These are phyloP conservation scores for Nemurella pictetii DNA, from an alignment of 2,888 invertebrate species.

Conservation along the genomic window DNA sequence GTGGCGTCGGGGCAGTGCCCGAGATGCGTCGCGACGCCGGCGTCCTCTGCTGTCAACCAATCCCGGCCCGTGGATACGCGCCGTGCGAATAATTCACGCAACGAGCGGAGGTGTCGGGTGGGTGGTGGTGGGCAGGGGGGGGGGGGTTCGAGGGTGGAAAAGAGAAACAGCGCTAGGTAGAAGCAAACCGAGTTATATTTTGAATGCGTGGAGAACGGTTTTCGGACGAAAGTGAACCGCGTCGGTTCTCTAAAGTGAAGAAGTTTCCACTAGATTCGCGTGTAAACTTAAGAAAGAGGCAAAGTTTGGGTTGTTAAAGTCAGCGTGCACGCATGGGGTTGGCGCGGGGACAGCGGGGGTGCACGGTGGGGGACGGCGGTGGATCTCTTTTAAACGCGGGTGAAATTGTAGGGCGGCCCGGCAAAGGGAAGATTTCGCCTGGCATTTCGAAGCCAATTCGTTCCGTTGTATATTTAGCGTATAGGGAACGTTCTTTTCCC, in stretches of 20 bases:
- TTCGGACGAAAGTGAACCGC: conserved; percentile 9
- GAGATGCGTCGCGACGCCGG: background rate
- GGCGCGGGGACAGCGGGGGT: background rate
- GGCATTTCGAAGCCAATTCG: background rate
- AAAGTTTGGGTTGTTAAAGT: conserved; percentile 18
- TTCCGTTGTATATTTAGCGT: background rate
- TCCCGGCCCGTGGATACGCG: background rate
- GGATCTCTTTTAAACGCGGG: background rate
- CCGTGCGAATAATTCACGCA: background rate
- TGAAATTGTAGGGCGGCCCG: background rate
- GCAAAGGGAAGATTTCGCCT: conserved; percentile 2
- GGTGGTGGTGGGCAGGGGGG: background rate
- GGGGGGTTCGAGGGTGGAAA: background rate
- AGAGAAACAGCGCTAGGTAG: conserved; percentile 19
- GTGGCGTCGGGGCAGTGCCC: background rate
- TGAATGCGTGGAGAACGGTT: conserved; percentile 14
- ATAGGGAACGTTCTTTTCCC: background rate
- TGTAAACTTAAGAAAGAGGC: conserved; percentile 26
- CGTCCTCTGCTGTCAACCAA: background rate
- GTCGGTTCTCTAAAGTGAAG: conserved; percentile 19
- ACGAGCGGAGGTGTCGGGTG: too few relatives aligned
- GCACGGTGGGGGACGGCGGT: background rate
- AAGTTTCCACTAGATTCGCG: conserved; percentile 18
- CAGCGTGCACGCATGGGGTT: background rate
- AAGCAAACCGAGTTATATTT: conserved; percentile 24